Base-by-base conservation (phyloP, 2,888 invertebrate genomes). In the Diarsia dahlii region DNA sequence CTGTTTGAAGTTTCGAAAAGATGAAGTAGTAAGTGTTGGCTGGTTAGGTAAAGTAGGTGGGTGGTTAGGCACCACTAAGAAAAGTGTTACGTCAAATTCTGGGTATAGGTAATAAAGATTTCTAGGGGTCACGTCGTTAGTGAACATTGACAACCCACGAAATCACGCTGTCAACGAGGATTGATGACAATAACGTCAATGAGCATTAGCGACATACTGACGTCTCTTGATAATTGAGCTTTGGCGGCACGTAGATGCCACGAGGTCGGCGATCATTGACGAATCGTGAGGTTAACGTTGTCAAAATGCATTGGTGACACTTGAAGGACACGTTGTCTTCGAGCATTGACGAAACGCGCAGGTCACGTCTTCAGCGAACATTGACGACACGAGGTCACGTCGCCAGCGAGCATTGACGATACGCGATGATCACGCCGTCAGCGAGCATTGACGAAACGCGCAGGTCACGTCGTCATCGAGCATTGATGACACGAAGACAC, bases 391-490 rank as follows among this genome's bases (percentile, higher is more conserved):
- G 23, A 15, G 52, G 28, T 18, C 65, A 63, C 50, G 74, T 18
- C 1, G 78, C 6, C 73, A 39, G 10, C 76, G 63, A 75, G 46
- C 67, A 75, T 76, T 75, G 79, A 64, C 78, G 73, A 71, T 3
- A 20, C 68, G 8, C 52, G 50, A 4, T 18, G 50, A 4, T 18
- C 66, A 48, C 77, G 54, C 4, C 2, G 75, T 60, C 81, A 74
- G 3, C 79, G 81, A 80, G 28, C 81, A 74, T 74, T 80, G 79
- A 74, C 74, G 81, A 69, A 0, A 58, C 68, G 75, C 20, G 52
- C 20, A 60, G 10, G 8, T 15, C 66, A 60, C 81, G 63, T 39
- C 0, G 66, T 82, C 67, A 81, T 0, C 63, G 82, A 76, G 4
- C 67, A 81, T 80, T 80, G 80, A 67, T 73, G 78, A 79, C 13